phyloP scores from a whole-genome alignment of 1,140 invertebrate species.

The Drosophila miranda region DNA sequence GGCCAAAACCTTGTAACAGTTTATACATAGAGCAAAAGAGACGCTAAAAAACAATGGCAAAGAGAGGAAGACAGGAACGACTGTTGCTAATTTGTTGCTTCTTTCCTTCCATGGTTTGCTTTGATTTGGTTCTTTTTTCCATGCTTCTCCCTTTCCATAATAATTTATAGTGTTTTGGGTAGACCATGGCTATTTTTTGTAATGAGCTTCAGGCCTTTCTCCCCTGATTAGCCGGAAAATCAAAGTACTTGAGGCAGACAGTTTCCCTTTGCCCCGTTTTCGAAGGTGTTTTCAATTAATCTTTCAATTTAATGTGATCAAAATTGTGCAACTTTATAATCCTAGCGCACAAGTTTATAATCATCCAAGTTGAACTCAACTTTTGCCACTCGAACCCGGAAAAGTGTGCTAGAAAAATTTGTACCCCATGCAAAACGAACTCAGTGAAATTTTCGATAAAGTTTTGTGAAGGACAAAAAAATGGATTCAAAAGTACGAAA shows the following conservation, averaged over 20 bases:
- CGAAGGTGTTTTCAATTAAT: slow-evolving; percentile 38
- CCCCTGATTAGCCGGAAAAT: slow-evolving; percentile 57
- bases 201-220: slow-evolving; percentile 56
- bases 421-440: not conserved
- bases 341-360: slow-evolving; percentile 35
- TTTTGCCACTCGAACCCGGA: slow-evolving; percentile 21
- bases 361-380: slow-evolving; percentile 31
- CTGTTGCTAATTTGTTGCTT: slow-evolving; percentile 72
- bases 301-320: slow-evolving; percentile 37
- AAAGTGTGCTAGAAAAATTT: slow-evolving; percentile 14
- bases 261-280: slow-evolving; percentile 10
- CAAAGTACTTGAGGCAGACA: slow-evolving; percentile 46
- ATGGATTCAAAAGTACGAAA: slow-evolving; percentile 34
- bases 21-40: slow-evolving; percentile 39
- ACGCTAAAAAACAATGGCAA: not conserved
- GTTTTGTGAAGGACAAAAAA: slow-evolving; percentile 15
- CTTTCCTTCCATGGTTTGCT: slow-evolving; percentile 39
- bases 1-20: slow-evolving; percentile 67
- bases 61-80: slow-evolving; percentile 23
- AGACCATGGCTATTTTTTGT: slow-evolving; percentile 57
- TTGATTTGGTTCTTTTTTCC: slow-evolving; percentile 52
- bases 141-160: slow-evolving; percentile 35
- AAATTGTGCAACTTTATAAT: slow-evolving; percentile 41
- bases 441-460: slow-evolving; percentile 21
- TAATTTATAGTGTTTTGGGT: slow-evolving; percentile 66